Base-by-base conservation (phyloP, 2,888 invertebrate genomes). In the Embidobia sp. region DNA sequence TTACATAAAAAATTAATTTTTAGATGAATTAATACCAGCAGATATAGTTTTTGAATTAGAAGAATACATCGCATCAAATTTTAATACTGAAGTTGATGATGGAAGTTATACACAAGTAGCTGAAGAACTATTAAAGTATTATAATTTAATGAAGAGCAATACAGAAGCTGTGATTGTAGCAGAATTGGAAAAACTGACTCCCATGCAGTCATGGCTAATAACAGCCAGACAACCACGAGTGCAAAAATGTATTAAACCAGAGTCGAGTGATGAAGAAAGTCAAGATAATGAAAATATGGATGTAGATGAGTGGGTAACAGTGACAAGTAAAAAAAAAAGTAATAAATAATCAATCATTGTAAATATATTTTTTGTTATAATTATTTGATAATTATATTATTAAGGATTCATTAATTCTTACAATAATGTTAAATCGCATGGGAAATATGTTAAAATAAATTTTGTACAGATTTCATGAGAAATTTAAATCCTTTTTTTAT, bases 1-100 rank as follows among this genome's bases (percentile, higher is more conserved):
- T n/a, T n/a, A n/a, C n/a, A n/a, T n/a, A 29, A 29, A 6, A 29
- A 29, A 29, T 29, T 29, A 6, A 29, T 77, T 73, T 79, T 7
- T 61, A 87, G 88, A 88, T 10, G 66, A 80, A n/a, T 40, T 87
- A 1, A 75, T 82, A 29, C 64, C 53, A 1, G 59, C 78, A 1
- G 87, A 89, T 16, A 31, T 89, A 55, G 85, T 86, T 5, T 57
- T n/a, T 0, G 86, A 85, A 59, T 64, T 89, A 8, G 88, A 88
- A 57, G 84, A 86, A 48, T 88, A 85, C 26, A 85, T 89, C 83
- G 87, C 86, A 37, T 69, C 74, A 1, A 67, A 82, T 42, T 88
- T 89, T 31, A 82, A 82, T 18, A 87, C 87, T 2, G 82, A 84
- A 76, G 64, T 89, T 4, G 80, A 88, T 67, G 89, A 89, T 48